Conservation (phyloP, 2,888 invertebrate genomes). For the Didymodactylos carnosus region DNA sequence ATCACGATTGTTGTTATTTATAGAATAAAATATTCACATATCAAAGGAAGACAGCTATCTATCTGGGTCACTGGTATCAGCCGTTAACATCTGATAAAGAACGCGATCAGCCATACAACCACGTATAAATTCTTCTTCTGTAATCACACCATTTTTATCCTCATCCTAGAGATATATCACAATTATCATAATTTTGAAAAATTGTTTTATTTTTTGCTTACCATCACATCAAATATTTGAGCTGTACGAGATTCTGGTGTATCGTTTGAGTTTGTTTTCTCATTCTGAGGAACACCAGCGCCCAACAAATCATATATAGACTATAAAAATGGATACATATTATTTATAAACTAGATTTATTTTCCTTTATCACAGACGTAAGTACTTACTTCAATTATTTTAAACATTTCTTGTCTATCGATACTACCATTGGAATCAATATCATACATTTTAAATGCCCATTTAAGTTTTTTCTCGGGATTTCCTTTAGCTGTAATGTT, state of each 20-base stretch:
- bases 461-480: constrained; percentile 13
- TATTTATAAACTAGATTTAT: neutral
- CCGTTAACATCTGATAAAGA: constrained; percentile 14
- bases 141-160: constrained; percentile 9
- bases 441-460: constrained; percentile 15
- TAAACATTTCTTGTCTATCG: constrained; percentile 13
- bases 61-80: constrained; percentile 8
- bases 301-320: constrained; percentile 13
- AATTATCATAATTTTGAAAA: neutral
- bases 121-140: constrained; percentile 10
- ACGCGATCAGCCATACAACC: constrained; percentile 12
- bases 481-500: constrained; percentile 15
- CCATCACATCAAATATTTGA: neutral
- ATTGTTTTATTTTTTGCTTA: neutral
- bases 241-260: neutral
- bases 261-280: neutral
- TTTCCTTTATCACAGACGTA: too few species aligned
- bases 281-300: neutral
- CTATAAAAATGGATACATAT: neutral
- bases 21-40: too few species aligned
- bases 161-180: neutral
- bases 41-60: too few species aligned
- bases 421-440: constrained; percentile 13
- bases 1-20: too few species aligned
- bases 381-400: constrained; percentile 12